Evolutionary conservation across 1,140 invertebrate genomes (phyloP).

Genomic region (Sarcophaga peregrina): DNA sequence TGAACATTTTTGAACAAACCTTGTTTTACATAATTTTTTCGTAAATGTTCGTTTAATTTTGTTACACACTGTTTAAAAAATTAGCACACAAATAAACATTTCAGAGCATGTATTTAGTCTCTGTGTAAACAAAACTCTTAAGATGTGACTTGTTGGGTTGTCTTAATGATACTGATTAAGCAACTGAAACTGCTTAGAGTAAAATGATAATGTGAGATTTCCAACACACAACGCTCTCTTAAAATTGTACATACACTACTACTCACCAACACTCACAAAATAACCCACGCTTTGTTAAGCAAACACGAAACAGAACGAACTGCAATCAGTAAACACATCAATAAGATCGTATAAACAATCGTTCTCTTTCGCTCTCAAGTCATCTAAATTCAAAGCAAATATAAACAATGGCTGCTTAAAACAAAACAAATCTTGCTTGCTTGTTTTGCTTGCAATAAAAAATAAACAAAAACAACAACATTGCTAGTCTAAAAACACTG

Average conservation of each 20-base stretch:
- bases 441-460: too few relatives aligned
- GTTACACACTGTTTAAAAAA: neutral
- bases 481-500: neutral
- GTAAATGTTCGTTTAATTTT: neutral
- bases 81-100: neutral
- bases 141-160: conserved; percentile 63
- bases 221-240: neutral
- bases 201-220: conserved; percentile 53
- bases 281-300: neutral
- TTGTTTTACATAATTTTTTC: neutral
- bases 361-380: neutral
- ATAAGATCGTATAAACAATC: neutral
- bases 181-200: conserved; percentile 58
- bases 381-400: neutral
- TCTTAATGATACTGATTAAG: conserved; percentile 66
- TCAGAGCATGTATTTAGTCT: neutral
- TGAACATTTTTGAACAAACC: too few relatives aligned
- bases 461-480: conserved; percentile 4
- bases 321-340: neutral
- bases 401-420: conserved; percentile 36
- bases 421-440: neutral
- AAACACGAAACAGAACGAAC: neutral
- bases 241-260: neutral
- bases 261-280: neutral
- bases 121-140: too few relatives aligned